Conservation (phyloP, 2,888 invertebrate genomes). For the Lasioglossum marginatum region DNA sequence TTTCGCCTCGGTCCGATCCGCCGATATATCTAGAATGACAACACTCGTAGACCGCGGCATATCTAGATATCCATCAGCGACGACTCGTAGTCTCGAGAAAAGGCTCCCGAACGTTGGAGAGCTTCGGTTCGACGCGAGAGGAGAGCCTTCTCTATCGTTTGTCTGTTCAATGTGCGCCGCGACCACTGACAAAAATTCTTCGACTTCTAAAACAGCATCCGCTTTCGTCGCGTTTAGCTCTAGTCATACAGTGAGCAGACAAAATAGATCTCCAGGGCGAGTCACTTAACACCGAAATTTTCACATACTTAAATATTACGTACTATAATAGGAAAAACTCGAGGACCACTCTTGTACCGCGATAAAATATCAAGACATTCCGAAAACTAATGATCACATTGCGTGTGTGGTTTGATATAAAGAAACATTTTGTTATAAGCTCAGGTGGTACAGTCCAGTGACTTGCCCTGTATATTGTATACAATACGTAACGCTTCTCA, state of each 20-base stretch:
- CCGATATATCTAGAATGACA: background rate
- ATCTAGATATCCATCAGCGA: conserved; percentile 7
- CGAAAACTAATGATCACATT: background rate
- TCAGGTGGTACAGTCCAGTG: background rate
- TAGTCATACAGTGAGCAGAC: conserved; percentile 1
- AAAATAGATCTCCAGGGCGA: background rate
- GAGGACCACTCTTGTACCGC: background rate
- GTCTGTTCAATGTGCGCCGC: background rate
- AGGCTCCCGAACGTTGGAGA: conserved; percentile 9
- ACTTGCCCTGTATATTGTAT: background rate
- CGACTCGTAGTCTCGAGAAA: conserved; percentile 9
- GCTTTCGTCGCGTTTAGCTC: background rate
- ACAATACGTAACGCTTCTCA: conserved; percentile 27
- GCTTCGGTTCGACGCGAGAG: background rate
- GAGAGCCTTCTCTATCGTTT: background rate
- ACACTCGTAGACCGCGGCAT: conserved; percentile 12
- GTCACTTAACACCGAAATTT: background rate
- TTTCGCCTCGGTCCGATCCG: background rate
- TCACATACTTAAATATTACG: background rate
- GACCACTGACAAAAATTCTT: background rate
- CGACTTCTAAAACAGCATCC: background rate
- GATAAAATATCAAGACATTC: background rate
- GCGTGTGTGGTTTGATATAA: background rate
- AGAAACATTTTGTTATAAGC: background rate
- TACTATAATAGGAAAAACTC: background rate